Conservation (phyloP, 2,113 vertebrate genomes). For the Jaculus jaculus region DNA sequence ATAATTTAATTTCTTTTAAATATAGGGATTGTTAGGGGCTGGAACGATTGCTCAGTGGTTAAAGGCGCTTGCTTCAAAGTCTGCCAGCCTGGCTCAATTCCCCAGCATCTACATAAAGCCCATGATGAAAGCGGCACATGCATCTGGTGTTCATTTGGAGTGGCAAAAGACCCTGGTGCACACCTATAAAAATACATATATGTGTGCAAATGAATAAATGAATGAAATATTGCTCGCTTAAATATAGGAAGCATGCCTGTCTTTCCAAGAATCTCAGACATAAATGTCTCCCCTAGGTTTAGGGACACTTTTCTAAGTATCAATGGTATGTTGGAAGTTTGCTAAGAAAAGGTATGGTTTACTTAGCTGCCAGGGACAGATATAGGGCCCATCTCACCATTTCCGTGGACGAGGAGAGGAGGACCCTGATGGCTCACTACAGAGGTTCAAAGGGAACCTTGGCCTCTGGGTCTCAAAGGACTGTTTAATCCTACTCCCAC, state of each 20-base stretch:
- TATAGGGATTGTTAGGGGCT: no score
- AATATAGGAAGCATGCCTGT: not conserved
- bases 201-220: no score
- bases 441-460: not conserved
- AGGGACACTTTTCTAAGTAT: conserved; percentile 12
- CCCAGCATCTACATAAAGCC: no score
- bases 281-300: not conserved
- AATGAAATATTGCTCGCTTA: not conserved
- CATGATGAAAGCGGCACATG: no score
- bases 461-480: not conserved
- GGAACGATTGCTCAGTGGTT: no score
- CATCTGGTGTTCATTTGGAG: no score
- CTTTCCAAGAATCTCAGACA: not conserved
- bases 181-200: no score
- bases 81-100: no score
- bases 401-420: not conserved
- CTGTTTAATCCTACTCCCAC: not conserved
- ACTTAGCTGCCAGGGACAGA: not conserved
- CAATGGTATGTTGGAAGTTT: conserved; percentile 9
- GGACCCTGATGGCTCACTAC: not conserved
- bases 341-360: not conserved
- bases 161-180: no score
- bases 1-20: no score
- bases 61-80: no score
- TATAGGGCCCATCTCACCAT: not conserved